Conservation (phyloP, 2,888 invertebrate species). For the Agrotis clavis region DNA sequence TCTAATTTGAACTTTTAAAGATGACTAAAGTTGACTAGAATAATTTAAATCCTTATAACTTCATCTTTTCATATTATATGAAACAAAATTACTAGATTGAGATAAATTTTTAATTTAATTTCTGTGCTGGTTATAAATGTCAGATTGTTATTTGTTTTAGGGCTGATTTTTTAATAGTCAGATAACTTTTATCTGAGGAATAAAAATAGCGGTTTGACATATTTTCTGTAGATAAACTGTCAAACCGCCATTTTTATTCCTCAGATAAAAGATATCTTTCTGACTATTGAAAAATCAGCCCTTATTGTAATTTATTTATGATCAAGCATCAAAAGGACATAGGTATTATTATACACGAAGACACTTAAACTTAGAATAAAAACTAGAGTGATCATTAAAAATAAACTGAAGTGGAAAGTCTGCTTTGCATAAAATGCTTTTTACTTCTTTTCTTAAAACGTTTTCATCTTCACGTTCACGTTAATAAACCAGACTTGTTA, state of each 20-base stretch:
- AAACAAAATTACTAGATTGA: not conserved
- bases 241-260: too few species aligned
- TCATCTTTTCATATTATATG: not conserved
- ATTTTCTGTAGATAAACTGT: too few species aligned
- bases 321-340: conserved; percentile 33
- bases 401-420: conserved; percentile 77
- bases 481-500: conserved; percentile 62
- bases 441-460: conserved; percentile 51
- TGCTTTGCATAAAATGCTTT: conserved; percentile 75
- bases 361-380: conserved; percentile 43
- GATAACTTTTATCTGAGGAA: too few species aligned
- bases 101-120: not conserved
- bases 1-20: conserved; percentile 10
- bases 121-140: conserved; percentile 7
- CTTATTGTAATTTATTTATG: conserved; percentile 1
- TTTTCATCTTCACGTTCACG: conserved; percentile 60
- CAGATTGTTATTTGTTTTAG: conserved; percentile 17
- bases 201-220: too few species aligned
- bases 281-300: too few species aligned
- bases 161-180: too few species aligned
- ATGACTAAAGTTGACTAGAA: conserved; percentile 52
- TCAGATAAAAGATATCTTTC: too few species aligned
- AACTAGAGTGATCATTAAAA: conserved; percentile 54
- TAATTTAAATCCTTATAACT: conserved; percentile 10
- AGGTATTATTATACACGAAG: conserved; percentile 25